Percentiles rank a stretch among this genome's conserved stretches.
These are phyloP conservation scores for Odontomachus brunneus DNA, from an alignment of 1,140 invertebrate species.

Conservation along the genomic window DNA sequence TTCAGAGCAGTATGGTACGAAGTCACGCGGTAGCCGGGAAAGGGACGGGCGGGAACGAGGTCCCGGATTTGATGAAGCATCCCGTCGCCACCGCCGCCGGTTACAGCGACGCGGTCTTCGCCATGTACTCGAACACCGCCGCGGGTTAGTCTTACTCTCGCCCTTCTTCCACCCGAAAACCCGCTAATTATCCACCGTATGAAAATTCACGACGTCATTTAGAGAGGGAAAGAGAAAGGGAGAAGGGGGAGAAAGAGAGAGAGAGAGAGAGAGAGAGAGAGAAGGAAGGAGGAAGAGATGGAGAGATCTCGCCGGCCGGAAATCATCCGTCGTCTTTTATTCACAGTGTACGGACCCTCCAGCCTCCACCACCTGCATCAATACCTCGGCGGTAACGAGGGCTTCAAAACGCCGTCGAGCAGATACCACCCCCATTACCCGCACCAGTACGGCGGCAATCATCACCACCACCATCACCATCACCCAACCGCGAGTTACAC, in stretches of 20 bases:
- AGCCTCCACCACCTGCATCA: slow-evolving; percentile 83
- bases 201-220: too few species aligned
- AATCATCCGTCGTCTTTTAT: neutral
- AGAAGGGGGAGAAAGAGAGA: too few species aligned
- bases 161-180: too few species aligned
- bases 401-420: slow-evolving; percentile 78
- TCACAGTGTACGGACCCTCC: slow-evolving; percentile 79
- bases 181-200: too few species aligned
- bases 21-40: slow-evolving; percentile 70
- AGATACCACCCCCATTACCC: slow-evolving; percentile 79
- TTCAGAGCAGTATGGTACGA: slow-evolving; percentile 61
- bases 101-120: slow-evolving; percentile 77
- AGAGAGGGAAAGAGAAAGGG: too few species aligned
- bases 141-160: slow-evolving; percentile 64
- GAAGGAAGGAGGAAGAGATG: too few species aligned
- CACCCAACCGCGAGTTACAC: slow-evolving; percentile 77
- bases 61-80: slow-evolving; percentile 70
- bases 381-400: slow-evolving; percentile 82
- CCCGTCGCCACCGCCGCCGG: slow-evolving; percentile 61
- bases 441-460: slow-evolving; percentile 76
- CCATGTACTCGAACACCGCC: slow-evolving; percentile 78
- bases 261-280: too few species aligned
- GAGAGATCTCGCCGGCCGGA: neutral
- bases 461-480: slow-evolving; percentile 73
- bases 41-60: slow-evolving; percentile 61